These are phyloP conservation scores for Odontocerum albicorne DNA, from an alignment of 2,888 invertebrate genomes.

Conservation along the genomic window DNA sequence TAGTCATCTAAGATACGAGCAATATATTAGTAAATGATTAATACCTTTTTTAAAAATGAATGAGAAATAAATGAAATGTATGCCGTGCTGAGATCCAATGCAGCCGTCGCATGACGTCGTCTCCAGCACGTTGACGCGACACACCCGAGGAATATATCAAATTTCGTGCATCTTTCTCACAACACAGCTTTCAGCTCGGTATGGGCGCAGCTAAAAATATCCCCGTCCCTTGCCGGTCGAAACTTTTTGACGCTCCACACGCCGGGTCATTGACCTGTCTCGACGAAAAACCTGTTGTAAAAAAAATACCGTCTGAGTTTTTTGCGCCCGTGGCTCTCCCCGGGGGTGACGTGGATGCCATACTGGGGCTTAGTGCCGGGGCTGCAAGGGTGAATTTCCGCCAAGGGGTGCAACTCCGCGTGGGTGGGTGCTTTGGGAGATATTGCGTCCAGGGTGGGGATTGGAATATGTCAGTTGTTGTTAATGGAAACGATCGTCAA, in stretches of 20 bases:
- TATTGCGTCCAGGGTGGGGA: neutral
- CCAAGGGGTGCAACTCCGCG: constrained; percentile 3
- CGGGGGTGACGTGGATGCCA: constrained; percentile 23
- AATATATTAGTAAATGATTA: too few species aligned
- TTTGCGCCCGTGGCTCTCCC: constrained; percentile 15
- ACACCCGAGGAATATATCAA: constrained; percentile 29
- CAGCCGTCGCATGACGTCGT: neutral
- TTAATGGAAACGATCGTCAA: too few species aligned
- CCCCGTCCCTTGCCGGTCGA: constrained; percentile 26
- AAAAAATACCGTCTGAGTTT: constrained; percentile 34
- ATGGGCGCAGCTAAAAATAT: constrained; percentile 32
- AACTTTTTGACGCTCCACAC: constrained; percentile 23
- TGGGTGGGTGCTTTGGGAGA: constrained; percentile 1
- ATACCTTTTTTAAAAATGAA: too few species aligned
- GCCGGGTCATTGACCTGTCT: constrained; percentile 32
- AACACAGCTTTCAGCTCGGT: constrained; percentile 21
- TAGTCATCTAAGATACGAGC: too few species aligned
- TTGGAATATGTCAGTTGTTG: too few species aligned
- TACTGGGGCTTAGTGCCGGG: constrained; percentile 18
- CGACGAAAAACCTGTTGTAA: constrained; percentile 29
- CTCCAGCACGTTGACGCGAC: constrained; percentile 5
- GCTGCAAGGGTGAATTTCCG: constrained; percentile 21
- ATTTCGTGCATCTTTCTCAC: constrained; percentile 34
- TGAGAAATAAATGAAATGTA: too few species aligned
- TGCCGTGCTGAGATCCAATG: neutral